These are phyloP conservation scores for Danio aesculapii DNA, from an alignment of 2,797 vertebrate genomes.

Conservation along the genomic window DNA sequence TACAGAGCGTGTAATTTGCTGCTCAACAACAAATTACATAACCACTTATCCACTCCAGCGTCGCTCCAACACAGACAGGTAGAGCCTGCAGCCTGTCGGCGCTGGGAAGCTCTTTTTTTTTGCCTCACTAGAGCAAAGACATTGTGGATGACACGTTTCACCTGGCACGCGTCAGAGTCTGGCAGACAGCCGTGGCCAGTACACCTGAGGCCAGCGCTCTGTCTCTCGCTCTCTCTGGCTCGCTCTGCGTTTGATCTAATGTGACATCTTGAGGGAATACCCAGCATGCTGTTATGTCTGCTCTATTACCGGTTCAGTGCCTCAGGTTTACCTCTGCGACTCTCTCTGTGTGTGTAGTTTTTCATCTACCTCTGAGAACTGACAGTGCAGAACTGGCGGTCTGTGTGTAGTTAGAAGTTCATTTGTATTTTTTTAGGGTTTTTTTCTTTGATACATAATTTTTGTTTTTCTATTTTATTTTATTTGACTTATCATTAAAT, in stretches of 20 bases:
- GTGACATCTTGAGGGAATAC: slow-evolving; percentile 77
- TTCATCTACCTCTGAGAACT: neutral
- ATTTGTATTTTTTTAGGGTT: too few species aligned
- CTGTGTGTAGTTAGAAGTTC: too few species aligned
- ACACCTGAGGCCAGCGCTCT: slow-evolving; percentile 59
- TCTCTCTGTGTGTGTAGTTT: slow-evolving; percentile 44
- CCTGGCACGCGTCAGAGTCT: slow-evolving; percentile 79
- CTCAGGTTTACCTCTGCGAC: slow-evolving; percentile 62
- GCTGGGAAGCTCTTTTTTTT: slow-evolving; percentile 33
- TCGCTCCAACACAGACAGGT: slow-evolving; percentile 66
- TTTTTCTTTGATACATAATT: too few species aligned
- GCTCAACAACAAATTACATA: slow-evolving; percentile 41
- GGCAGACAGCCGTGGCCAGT: slow-evolving; percentile 67
- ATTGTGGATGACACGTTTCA: slow-evolving; percentile 77
- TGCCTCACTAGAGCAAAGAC: slow-evolving; percentile 81
- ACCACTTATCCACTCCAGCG: slow-evolving; percentile 26
- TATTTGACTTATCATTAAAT: too few species aligned
- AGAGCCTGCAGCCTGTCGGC: slow-evolving; percentile 63
- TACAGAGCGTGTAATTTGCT: slow-evolving; percentile 41
- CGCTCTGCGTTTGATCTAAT: slow-evolving; percentile 74
- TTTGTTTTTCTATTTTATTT: too few species aligned
- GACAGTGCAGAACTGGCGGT: neutral
- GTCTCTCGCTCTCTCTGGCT: slow-evolving; percentile 47
- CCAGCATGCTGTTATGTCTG: slow-evolving; percentile 84
- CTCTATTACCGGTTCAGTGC: slow-evolving; percentile 79